Base-by-base conservation (phyloP, 1,140 invertebrate genomes). In the Augochlora pura region DNA sequence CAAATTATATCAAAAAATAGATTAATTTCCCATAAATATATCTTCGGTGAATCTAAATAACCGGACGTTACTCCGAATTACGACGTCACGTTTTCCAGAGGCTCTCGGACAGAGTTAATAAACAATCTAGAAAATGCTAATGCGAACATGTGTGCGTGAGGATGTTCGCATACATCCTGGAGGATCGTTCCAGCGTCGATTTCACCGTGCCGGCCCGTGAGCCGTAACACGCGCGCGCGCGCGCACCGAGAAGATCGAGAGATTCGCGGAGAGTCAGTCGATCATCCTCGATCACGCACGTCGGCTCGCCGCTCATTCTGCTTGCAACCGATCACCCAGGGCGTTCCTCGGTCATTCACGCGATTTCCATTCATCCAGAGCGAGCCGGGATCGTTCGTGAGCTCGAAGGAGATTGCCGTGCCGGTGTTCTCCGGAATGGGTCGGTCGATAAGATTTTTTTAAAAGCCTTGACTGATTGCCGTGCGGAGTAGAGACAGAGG, bases 301-400 rank as follows among this genome's bases (percentile, higher is more conserved):
- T 59, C 57, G 69, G 67, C 77, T 70, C 67, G 67, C 60, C 81
- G 81, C 81, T 85, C 75, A 72, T 85, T 85, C 83, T 77, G 65
- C 84, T 63, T 66, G 69, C 5, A 46, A 69, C 54, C 69, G 69
- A 68, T 76, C 83, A 63, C 62, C 70, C 64, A 63, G 60, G 77
- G 67, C 83, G 74, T 78, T 81, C 71, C 46, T 78, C 82, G 82
- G 83, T 84, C 89, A 89, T 90, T 90, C 88, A 89, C 87, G 87
- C 87, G 84, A 89, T 89, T 88, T 89, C 88, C 89, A 90, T 89
- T 89, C 89, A 90, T 90, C 77, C 79, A 32, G 57, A 74, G 69
- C 69, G 76, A 63, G 49, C 23, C 18, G 16, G 52, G 65, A 42
- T 54, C 62, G 42, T n/a, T 18, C 60, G 39, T 27, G 49, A 23